Conservation (phyloP, 2,797 vertebrate genomes). For the Hydrolagus colliei region DNA sequence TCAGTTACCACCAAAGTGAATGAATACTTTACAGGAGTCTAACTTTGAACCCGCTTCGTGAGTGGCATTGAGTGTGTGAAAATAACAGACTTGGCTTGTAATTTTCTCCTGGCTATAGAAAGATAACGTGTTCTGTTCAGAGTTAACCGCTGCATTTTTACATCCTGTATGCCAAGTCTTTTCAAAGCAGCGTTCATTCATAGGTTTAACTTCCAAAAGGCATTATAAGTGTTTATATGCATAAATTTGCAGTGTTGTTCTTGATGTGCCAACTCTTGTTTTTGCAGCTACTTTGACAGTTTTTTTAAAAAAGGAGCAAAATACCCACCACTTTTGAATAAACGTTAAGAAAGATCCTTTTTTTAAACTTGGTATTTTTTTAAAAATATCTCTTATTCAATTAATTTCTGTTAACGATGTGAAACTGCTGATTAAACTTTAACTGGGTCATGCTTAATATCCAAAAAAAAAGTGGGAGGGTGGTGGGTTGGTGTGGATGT, state of each 20-base stretch:
- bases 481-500: no score
- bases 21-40: neutral
- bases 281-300: neutral
- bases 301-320: neutral
- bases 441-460: neutral
- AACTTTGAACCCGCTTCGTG: neutral
- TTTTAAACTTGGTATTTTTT: neutral
- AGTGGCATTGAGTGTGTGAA: neutral
- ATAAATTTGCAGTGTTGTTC: neutral
- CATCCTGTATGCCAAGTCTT: neutral
- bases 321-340: no score
- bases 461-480: neutral
- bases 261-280: neutral
- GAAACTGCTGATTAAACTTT: neutral
- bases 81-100: neutral
- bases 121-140: neutral
- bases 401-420: neutral
- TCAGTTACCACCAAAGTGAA: neutral
- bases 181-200: neutral
- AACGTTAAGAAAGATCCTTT: no score
- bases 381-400: neutral
- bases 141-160: neutral
- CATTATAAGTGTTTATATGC: neutral
- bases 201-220: neutral
- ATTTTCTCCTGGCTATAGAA: neutral